Evolutionary conservation across 2,797 vertebrate species (phyloP).

Genomic region (Poecile montanus): DNA sequence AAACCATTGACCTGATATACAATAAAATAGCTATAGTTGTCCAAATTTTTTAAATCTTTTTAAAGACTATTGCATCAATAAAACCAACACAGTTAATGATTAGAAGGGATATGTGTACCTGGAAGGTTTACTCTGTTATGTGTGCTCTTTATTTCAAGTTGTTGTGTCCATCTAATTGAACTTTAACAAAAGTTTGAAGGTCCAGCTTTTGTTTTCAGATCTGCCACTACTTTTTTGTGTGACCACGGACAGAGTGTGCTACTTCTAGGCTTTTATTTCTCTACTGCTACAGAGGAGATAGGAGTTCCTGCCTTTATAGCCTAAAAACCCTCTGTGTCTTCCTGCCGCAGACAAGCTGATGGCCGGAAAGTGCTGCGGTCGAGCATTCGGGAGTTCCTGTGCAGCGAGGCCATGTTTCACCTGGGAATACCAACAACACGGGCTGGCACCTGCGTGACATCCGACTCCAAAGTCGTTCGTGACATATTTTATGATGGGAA

Average conservation of each 20-base stretch:
- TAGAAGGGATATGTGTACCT: not conserved
- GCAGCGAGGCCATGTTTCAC: conserved; percentile 93
- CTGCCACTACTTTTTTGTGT: not conserved
- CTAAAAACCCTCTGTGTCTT: accelerated
- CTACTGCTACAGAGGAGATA: not conserved
- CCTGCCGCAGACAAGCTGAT: conserved; percentile 86
- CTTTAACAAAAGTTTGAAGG: not conserved
- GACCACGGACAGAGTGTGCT: too few species aligned
- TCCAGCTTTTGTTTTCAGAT: not conserved
- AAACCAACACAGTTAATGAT: not conserved
- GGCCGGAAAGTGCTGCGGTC: conserved; percentile 96
- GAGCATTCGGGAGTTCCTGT: conserved; percentile 95
- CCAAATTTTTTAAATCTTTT: accelerated
- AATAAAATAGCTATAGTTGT: not conserved
- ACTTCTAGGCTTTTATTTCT: not conserved
- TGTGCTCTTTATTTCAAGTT: not conserved
- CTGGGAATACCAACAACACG: conserved; percentile 92
- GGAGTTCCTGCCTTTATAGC: not conserved
- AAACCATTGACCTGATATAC: not conserved
- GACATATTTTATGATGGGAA: conserved; percentile 90
- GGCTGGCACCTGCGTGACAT: conserved; percentile 89
- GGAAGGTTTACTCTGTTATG: not conserved
- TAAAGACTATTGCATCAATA: not conserved
- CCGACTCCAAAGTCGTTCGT: conserved; percentile 85
- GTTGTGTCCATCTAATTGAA: not conserved